Percentiles rank a stretch among this genome's conserved stretches.
Conservation (phyloP, 2,113 vertebrate genomes). For the Solea solea region DNA sequence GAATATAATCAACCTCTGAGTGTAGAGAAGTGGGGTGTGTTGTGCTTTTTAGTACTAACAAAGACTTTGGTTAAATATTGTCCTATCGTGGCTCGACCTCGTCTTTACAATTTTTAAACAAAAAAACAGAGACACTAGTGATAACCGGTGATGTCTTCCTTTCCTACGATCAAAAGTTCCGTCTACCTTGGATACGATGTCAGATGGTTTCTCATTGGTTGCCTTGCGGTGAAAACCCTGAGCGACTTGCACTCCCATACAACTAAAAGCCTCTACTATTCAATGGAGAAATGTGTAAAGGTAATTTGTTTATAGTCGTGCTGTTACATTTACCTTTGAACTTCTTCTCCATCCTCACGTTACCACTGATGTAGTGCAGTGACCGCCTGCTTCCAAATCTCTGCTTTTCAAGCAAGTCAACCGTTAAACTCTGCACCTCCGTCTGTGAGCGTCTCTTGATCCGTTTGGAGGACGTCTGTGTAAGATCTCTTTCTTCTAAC, state of each 20-base stretch:
- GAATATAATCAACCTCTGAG: slow-evolving; percentile 10
- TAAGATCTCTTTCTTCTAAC: slow-evolving; percentile 41
- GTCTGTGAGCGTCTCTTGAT: slow-evolving; percentile 21
- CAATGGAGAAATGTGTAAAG: slow-evolving; percentile 51
- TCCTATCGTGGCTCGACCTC: background rate
- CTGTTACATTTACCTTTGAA: slow-evolving; percentile 39
- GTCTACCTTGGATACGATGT: slow-evolving; percentile 19
- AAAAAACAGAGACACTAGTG: slow-evolving; percentile 2
- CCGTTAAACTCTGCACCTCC: background rate
- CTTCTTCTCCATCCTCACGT: slow-evolving; percentile 5
- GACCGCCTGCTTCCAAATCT: background rate
- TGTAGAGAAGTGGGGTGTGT: slow-evolving; percentile 6
- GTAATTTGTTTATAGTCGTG: slow-evolving; percentile 50
- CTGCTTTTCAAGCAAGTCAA: background rate
- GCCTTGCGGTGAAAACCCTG: slow-evolving; percentile 27
- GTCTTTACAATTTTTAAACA: background rate
- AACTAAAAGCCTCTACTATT: slow-evolving; percentile 51
- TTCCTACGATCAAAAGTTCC: slow-evolving; percentile 14
- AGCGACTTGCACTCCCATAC: slow-evolving; percentile 43
- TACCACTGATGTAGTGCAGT: slow-evolving; percentile 16
- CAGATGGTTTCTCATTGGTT: slow-evolving; percentile 30
- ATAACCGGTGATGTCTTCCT: slow-evolving; percentile 54
- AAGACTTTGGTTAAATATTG: background rate
- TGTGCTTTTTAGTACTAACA: background rate
- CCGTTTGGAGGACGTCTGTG: slow-evolving; percentile 23